phyloP scores from a whole-genome alignment of 2,797 vertebrate genomes.

The Crypturellus tataupa region DNA sequence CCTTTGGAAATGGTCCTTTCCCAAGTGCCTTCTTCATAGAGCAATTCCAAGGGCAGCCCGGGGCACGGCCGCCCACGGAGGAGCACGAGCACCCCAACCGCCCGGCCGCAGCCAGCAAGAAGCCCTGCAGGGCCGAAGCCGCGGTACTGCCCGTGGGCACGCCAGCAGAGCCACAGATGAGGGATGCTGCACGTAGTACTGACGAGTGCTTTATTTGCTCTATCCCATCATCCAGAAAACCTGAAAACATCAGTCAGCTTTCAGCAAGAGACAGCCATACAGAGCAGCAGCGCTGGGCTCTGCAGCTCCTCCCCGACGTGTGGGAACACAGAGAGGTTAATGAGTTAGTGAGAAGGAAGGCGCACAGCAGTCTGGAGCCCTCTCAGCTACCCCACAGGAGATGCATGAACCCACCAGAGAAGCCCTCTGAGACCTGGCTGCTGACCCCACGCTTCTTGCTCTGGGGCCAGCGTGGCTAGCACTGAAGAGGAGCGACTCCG shows the following conservation, averaged over 20 bases:
- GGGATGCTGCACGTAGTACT: neutral
- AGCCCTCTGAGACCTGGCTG: neutral
- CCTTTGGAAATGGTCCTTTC: neutral
- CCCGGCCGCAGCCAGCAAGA: rapidly evolving
- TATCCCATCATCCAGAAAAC: slow-evolving; percentile 10
- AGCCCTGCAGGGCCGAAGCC: neutral
- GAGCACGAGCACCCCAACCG: neutral
- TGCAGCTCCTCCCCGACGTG: neutral
- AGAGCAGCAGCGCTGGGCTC: neutral
- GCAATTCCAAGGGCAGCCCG: neutral
- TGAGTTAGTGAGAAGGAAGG: neutral
- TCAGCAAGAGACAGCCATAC: slow-evolving; percentile 39
- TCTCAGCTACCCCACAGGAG: neutral
- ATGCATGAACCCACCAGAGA: neutral
- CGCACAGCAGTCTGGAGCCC: neutral
- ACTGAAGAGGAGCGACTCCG: neutral
- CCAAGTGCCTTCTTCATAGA: neutral
- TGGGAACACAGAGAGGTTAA: neutral
- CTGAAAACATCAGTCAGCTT: neutral
- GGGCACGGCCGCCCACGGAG: neutral
- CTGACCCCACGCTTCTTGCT: neutral
- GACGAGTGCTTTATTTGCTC: slow-evolving; percentile 60
- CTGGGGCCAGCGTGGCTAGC: rapidly evolving
- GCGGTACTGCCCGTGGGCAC: rapidly evolving
- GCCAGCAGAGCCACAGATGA: neutral